Evolutionary conservation across 2,888 invertebrate genomes (phyloP), one percentile per base, ranked within the genome.

Genomic region (Alitta virens): DNA sequence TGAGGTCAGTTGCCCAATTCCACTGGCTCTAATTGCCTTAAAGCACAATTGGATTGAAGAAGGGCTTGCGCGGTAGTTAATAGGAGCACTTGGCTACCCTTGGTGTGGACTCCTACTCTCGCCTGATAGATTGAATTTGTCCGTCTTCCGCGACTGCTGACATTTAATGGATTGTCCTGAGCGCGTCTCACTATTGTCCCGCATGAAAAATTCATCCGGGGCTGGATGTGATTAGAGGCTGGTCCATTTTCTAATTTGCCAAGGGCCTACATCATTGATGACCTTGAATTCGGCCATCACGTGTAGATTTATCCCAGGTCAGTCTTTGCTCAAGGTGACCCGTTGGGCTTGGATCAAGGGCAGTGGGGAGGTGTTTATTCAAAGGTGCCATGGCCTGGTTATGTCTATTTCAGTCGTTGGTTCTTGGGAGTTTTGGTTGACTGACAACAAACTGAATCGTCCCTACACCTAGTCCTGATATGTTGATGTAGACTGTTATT

Each of bases 91-190:
- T 51, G 51, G 51, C 16, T 26, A 9, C 18, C 38, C 49, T 23
- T 27, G 33, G 59, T 14, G n/a, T 43, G 50, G 56, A 9, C 49
- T 40, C 40, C 9, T 25, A 33, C 55, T 40, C 26, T 25, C 49
- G n/a, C 46, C 27, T 58, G 57, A 58, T 58, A 58, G 46, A 58
- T 58, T 50, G 33, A 58, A 58, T 58, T 59, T 59, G 51, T 59
- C 59, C 27, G 49, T 51, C 51, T 33, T 27, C 23, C 24, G 24
- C 42, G 26, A 12, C 38, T 40, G 27, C 14, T 59, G 59, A 59
- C 59, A 59, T 59, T 59, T 59, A 59, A 59, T 59, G 38, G 59
- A 59, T 27, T 40, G 18, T 23, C 16, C 21, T 21, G 49, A 18
- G 2, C 59, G 14, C 5, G 3, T 26, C 16, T n/a, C 27, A 27